Conservation (phyloP, 2,888 invertebrate genomes). For the Tinea pellionella region DNA sequence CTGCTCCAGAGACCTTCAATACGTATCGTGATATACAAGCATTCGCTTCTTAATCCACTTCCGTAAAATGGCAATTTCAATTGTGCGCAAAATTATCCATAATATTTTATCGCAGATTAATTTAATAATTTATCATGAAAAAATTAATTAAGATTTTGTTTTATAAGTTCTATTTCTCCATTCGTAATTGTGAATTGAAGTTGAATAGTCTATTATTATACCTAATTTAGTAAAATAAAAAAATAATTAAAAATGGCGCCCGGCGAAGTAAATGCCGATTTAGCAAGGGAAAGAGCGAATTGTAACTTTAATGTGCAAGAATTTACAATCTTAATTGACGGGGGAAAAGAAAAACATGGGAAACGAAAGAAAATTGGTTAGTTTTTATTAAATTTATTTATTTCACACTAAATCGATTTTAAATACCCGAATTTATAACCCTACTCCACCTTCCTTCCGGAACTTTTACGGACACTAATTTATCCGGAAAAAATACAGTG, state of each 20-base stretch:
- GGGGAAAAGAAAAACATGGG: conserved; percentile 75
- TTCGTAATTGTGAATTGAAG: neutral
- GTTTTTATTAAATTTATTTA: conserved; percentile 16
- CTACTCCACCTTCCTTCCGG: no score
- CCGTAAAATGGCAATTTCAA: neutral
- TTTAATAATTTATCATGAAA: neutral
- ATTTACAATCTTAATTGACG: conserved; percentile 81
- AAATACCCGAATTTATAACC: no score
- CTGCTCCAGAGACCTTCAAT: no score
- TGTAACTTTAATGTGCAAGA: conserved; percentile 79
- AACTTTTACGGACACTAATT: no score
- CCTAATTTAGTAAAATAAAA: no score
- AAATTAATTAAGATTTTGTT: neutral
- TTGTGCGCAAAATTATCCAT: no score
- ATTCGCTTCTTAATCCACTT: no score
- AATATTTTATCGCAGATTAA: neutral
- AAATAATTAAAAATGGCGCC: neutral
- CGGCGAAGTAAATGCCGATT: conserved; percentile 70
- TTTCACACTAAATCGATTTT: neutral
- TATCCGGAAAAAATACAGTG: no score
- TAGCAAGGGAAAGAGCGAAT: conserved; percentile 75
- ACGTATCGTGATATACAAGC: no score
- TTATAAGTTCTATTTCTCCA: neutral
- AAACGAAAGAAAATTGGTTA: conserved; percentile 67
- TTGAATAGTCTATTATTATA: neutral